Percentiles rank a stretch among this genome's conserved stretches.
Conservation (phyloP, 2,113 vertebrate genomes). For the Gymnobelideus leadbeateri region DNA sequence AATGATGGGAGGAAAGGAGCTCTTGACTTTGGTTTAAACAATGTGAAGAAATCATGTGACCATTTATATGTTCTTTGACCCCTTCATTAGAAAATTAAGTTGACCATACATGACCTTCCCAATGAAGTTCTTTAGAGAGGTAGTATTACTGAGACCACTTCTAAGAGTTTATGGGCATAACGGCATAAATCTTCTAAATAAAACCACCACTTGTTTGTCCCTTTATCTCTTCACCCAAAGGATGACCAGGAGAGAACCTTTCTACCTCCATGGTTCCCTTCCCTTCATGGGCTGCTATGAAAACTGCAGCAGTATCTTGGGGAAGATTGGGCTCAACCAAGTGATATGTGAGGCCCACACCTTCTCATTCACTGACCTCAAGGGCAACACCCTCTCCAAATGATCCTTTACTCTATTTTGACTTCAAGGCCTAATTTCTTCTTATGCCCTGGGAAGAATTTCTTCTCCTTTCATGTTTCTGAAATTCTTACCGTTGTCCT, state of each 20-base stretch:
- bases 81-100: background rate
- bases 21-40: background rate
- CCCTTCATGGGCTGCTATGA: background rate
- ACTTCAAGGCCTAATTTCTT: background rate
- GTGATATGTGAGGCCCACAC: background rate
- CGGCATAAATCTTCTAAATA: background rate
- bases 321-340: background rate
- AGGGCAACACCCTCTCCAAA: background rate
- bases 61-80: background rate
- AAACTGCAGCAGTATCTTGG: background rate
- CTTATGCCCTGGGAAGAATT: background rate
- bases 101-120: background rate
- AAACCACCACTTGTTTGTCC: background rate
- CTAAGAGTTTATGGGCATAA: background rate
- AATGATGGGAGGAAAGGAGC: background rate
- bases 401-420: background rate
- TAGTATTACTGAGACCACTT: background rate
- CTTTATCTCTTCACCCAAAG: background rate
- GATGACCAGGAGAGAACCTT: background rate
- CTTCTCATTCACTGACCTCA: background rate
- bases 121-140: background rate
- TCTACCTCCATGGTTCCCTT: background rate
- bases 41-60: background rate
- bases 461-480: background rate
- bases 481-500: background rate